phyloP scores from a whole-genome alignment of 2,113 vertebrate species.

The Megaceryle torquata region DNA sequence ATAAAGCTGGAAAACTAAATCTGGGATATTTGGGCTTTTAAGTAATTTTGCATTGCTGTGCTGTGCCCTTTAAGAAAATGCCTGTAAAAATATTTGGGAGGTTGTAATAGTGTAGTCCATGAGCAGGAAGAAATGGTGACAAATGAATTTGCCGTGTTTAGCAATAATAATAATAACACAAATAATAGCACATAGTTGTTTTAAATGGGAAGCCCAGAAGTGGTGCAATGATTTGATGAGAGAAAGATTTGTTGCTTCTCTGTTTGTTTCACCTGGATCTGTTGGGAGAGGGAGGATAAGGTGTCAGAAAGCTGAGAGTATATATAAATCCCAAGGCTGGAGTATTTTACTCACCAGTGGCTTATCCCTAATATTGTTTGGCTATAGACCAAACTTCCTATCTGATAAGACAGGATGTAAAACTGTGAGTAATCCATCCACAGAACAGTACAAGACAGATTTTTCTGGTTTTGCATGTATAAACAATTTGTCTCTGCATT shows the following conservation, averaged over 20 bases:
- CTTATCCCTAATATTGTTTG: constrained; percentile 12
- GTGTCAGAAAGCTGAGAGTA: neutral
- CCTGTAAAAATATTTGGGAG: neutral
- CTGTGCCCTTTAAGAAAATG: neutral
- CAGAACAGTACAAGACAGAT: neutral
- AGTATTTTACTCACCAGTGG: constrained; percentile 25
- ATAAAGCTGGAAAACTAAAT: neutral
- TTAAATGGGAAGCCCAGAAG: neutral
- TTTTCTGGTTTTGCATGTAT: neutral
- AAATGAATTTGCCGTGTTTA: neutral
- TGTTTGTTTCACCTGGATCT: neutral
- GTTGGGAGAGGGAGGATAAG: neutral
- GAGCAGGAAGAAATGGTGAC: neutral
- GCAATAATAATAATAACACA: neutral
- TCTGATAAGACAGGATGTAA: constrained; percentile 25
- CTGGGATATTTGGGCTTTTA: neutral
- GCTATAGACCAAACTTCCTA: neutral
- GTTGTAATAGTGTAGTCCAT: neutral
- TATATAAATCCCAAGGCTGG: neutral
- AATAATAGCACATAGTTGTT: neutral
- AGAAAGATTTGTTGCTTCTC: neutral
- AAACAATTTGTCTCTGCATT: neutral
- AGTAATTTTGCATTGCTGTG: neutral
- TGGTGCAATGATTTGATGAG: neutral
- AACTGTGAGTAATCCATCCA: neutral